Percentiles rank a stretch among this genome's conserved stretches.
Conservation (phyloP, 1,140 invertebrate species). For the Rhizoglyphus robini region DNA sequence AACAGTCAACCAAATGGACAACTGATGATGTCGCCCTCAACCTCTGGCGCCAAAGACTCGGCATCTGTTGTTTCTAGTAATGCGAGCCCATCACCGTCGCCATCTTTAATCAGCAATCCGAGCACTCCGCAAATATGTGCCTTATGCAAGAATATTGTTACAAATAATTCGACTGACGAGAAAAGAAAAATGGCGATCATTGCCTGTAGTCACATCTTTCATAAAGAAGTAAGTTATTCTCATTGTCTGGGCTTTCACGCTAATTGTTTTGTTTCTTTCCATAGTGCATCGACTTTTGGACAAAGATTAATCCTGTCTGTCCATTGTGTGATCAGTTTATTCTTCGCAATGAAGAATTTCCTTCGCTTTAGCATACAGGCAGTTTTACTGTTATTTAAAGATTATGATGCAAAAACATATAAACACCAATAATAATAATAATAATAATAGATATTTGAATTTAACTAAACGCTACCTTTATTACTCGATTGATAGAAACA, state of each 20-base stretch:
- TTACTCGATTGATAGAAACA: too few relatives aligned
- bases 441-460: too few relatives aligned
- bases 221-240: slow-evolving; percentile 2
- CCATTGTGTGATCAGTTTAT: neutral
- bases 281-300: neutral
- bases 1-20: neutral
- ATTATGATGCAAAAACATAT: too few relatives aligned
- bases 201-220: neutral
- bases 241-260: neutral
- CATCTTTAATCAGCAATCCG: neutral
- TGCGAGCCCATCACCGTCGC: neutral
- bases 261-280: neutral
- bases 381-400: too few relatives aligned
- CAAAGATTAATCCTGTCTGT: neutral
- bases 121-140: neutral
- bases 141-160: neutral
- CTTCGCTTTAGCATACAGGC: slow-evolving; percentile 4
- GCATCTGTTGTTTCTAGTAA: neutral
- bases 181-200: neutral
- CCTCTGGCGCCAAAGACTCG: neutral
- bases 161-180: neutral
- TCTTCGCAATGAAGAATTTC: slow-evolving; percentile 4
- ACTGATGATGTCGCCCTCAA: neutral
- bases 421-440: too few relatives aligned
- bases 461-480: too few relatives aligned